A percentile compares a stretch with the other conserved stretches of the same genome.
phyloP scores from a whole-genome alignment of 2,113 vertebrate genomes.

The Blennius ocellaris region DNA sequence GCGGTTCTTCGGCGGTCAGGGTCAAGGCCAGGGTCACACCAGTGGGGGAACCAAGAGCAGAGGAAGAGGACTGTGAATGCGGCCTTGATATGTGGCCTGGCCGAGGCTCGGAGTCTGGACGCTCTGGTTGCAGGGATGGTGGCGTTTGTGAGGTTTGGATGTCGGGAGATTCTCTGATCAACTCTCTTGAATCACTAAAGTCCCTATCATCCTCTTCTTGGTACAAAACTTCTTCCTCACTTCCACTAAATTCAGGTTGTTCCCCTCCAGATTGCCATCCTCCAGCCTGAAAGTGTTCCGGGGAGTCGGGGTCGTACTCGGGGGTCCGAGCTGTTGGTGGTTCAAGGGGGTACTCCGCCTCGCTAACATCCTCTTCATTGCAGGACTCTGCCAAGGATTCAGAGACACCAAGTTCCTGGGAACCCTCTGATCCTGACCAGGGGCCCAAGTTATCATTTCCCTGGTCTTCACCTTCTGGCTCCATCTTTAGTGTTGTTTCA shows the following conservation, averaged over 20 bases:
- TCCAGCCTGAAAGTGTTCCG: conserved; percentile 74
- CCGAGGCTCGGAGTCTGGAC: conserved; percentile 34
- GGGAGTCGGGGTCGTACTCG: conserved; percentile 44
- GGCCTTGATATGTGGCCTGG: conserved; percentile 53
- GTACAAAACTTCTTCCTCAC: conserved; percentile 53
- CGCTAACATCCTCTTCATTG: conserved; percentile 71
- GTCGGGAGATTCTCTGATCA: conserved; percentile 35
- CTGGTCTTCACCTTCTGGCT: conserved; percentile 63
- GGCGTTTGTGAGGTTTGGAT: conserved; percentile 31
- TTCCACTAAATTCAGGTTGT: conserved; percentile 44
- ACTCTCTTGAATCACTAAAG: conserved; percentile 41
- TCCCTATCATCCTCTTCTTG: conserved; percentile 43
- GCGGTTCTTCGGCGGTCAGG: conserved; percentile 73
- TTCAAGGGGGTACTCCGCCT: conserved; percentile 58
- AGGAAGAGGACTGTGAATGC: conserved; percentile 61
- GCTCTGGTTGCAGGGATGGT: conserved; percentile 22
- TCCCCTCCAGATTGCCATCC: conserved; percentile 49
- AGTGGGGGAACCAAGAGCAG: conserved; percentile 77
- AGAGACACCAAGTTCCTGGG: conserved; percentile 69
- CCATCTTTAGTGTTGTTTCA: conserved; percentile 59
- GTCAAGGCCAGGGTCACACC: conserved; percentile 82
- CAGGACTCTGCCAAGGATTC: conserved; percentile 74
- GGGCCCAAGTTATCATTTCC: conserved; percentile 78
- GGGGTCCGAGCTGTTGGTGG: conserved; percentile 54
- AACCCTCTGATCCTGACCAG: conserved; percentile 70